Evolutionary conservation across 2,113 vertebrate genomes (phyloP).

Genomic region (Eublepharis macularius): DNA sequence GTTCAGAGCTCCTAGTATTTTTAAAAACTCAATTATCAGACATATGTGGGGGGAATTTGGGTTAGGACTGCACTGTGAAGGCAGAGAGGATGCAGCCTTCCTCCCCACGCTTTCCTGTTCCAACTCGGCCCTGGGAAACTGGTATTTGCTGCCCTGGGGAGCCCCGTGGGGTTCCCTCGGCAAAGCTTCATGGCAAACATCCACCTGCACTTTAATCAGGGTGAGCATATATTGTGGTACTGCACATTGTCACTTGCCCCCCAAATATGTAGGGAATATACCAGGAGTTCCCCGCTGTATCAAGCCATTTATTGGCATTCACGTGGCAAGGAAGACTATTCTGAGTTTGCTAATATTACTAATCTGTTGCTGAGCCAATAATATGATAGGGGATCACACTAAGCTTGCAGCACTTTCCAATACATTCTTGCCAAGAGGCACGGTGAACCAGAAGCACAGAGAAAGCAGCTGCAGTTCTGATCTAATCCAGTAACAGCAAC

Average conservation of each 20-base stretch:
- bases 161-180: constrained; percentile 3
- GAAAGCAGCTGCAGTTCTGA: neutral
- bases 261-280: neutral
- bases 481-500: neutral
- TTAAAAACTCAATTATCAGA: neutral
- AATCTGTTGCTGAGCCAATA: constrained; percentile 1
- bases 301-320: constrained; percentile 3
- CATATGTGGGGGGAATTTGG: neutral
- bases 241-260: neutral
- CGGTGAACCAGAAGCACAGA: neutral
- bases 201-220: constrained; percentile 32
- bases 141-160: no score
- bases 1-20: no score
- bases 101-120: no score
- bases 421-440: neutral
- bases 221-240: neutral
- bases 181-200: neutral
- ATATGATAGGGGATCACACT: neutral
- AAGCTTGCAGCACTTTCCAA: neutral
- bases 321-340: constrained; percentile 23
- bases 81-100: constrained; percentile 42
- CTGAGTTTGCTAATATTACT: constrained; percentile 31
- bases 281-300: neutral
- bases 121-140: no score
- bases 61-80: neutral